Percentiles rank a stretch among this genome's conserved stretches.
Conservation (phyloP, 1,140 invertebrate genomes). For the Rhagoletis pomonella region DNA sequence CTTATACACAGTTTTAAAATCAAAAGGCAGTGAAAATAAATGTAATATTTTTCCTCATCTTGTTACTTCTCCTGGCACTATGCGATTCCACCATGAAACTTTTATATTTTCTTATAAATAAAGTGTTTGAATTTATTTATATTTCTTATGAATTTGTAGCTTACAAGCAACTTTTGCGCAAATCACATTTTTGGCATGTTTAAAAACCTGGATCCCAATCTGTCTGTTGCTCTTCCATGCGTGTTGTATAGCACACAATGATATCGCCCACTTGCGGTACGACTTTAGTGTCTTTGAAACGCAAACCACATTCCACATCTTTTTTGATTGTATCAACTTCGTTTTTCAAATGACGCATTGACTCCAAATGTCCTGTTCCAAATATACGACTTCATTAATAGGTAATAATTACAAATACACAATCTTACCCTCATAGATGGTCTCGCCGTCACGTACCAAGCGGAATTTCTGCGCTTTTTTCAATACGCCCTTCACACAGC, state of each 20-base stretch:
- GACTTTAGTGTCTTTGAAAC: constrained; percentile 80
- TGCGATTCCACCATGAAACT: too few species aligned
- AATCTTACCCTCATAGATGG: constrained; percentile 83
- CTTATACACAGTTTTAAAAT: too few species aligned
- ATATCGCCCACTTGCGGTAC: constrained; percentile 85
- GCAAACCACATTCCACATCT: constrained; percentile 91
- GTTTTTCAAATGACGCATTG: constrained; percentile 91
- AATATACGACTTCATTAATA: constrained; percentile 57
- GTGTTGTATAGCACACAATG: constrained; percentile 84
- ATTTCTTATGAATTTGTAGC: too few species aligned
- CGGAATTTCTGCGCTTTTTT: constrained; percentile 82
- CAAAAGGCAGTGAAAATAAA: too few species aligned
- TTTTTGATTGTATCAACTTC: constrained; percentile 90
- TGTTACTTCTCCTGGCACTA: too few species aligned
- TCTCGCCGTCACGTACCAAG: constrained; percentile 82
- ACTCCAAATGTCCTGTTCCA: constrained; percentile 81
- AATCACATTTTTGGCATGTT: constrained; percentile 24
- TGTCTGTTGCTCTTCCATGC: constrained; percentile 79
- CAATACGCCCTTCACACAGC: constrained; percentile 86
- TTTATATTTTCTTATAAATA: too few species aligned
- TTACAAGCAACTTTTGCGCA: too few species aligned
- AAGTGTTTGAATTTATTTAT: too few species aligned
- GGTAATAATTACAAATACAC: not conserved
- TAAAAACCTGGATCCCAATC: constrained; percentile 92
- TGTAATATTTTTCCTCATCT: too few species aligned